Evolutionary conservation across 2,113 vertebrate genomes (phyloP).

Genomic region (Oreocharis arfaki): DNA sequence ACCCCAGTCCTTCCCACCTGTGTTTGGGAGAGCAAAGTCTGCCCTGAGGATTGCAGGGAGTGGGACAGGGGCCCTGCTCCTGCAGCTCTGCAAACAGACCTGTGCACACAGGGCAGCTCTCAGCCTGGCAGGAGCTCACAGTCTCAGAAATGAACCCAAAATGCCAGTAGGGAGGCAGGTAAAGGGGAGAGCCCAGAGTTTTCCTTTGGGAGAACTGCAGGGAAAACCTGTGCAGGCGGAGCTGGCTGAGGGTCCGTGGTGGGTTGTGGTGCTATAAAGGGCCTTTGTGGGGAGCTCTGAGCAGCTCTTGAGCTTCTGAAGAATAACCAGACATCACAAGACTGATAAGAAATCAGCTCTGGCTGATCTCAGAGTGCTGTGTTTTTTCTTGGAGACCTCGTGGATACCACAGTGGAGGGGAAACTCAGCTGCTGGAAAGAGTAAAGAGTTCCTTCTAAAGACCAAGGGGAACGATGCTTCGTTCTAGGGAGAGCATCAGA

Average conservation of each 20-base stretch:
- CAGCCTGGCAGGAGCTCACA: neutral
- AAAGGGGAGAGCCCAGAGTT: neutral
- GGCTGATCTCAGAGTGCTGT: neutral
- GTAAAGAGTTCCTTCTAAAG: accelerated
- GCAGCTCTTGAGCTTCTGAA: neutral
- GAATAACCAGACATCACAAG: neutral
- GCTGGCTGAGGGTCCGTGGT: neutral
- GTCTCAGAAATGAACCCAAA: neutral
- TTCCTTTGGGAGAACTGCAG: neutral
- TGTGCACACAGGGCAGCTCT: neutral
- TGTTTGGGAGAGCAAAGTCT: neutral
- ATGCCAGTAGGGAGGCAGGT: neutral
- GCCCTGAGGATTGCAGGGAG: neutral
- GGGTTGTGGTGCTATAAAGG: neutral
- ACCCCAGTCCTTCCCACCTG: neutral
- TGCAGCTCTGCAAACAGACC: neutral
- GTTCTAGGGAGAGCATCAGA: neutral
- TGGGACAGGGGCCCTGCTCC: neutral
- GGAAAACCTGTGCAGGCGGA: neutral
- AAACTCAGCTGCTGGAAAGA: neutral
- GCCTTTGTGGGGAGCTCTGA: neutral
- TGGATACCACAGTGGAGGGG: neutral
- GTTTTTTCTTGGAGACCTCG: neutral
- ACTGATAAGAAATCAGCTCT: neutral
- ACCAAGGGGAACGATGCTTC: neutral